phyloP scores from a whole-genome alignment of 2,113 vertebrate species.

The Tachycineta bicolor region DNA sequence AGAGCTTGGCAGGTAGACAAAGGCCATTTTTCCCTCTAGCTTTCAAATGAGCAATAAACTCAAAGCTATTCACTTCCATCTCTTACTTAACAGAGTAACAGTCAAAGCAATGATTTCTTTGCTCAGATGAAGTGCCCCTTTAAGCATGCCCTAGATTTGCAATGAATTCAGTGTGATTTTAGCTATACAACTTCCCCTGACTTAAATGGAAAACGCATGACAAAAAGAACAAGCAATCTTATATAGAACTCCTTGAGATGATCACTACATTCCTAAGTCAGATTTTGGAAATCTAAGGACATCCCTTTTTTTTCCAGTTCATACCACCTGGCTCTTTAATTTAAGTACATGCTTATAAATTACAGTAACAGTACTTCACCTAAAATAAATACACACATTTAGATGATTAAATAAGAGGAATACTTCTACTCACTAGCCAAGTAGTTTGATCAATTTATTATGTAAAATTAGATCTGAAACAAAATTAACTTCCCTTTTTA shows the following conservation, averaged over 20 bases:
- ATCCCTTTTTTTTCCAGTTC: not conserved
- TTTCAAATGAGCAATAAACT: conserved; percentile 66
- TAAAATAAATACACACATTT: not conserved
- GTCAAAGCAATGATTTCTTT: conserved; percentile 63
- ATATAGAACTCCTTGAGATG: not conserved
- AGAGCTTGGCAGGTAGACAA: conserved; percentile 48
- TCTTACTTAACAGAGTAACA: conserved; percentile 38
- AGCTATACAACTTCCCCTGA: not conserved
- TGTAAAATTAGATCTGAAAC: not conserved
- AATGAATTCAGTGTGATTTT: conserved; percentile 45
- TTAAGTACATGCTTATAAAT: not conserved
- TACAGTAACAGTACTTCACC: not conserved
- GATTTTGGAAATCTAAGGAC: not conserved
- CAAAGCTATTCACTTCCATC: conserved; percentile 59
- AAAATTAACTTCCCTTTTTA: not conserved
- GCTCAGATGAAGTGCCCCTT: conserved; percentile 56
- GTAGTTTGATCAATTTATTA: not conserved
- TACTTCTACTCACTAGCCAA: not conserved
- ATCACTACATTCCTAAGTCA: not conserved
- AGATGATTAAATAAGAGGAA: not conserved
- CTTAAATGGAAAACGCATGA: conserved; percentile 12
- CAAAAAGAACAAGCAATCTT: conserved; percentile 1
- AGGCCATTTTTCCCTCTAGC: conserved; percentile 41
- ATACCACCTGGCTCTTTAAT: not conserved
- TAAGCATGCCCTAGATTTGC: conserved; percentile 58